Evolutionary conservation across 2,797 vertebrate genomes (phyloP), one percentile per base, ranked within the genome.

Genomic region (Anguilla obscura): DNA sequence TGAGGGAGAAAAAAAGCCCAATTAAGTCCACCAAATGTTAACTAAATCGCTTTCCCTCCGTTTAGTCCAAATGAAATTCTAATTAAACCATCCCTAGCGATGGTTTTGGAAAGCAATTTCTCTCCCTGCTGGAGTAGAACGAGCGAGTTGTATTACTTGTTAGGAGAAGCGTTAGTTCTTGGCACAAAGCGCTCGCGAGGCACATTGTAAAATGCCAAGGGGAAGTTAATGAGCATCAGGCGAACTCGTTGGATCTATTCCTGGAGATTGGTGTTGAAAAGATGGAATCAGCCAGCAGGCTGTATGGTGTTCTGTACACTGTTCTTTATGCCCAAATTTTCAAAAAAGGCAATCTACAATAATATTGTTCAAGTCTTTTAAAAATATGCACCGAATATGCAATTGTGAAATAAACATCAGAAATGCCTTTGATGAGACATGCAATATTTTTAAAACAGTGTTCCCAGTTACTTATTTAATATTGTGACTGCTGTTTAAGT

Each of bases 21-120:
- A 99, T 99, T 99, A 99, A 98, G 96, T 98, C 97, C 96, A 97
- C 97, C 98, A 98, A 99, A 99, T 98, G 98, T 98, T 99, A 99
- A 99, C 97, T 97, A 97, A 97, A 97, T 97, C 97, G 97, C 97
- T 97, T 98, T 98, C 97, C 97, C 95, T 93, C 96, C 96, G 96
- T 97, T 97, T 98, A 98, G 96, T 93, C 96, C 97, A 96, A 97
- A 98, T 98, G 97, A 98, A 98, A 98, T 98, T 98, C 98, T 98
- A 98, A 99, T 99, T 99, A 98, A 99, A 98, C 96, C 95, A 95
- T 97, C 97, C 97, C 97, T 96, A 94, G 92, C 95, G 95, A 96
- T 97, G 95, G 94, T 96, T 96, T 96, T 96, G 96, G 96, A 97
- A 97, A 96, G 96, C 96, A 96, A 97, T 96, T 96, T 96, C 94